Conservation (phyloP, 2,888 invertebrate genomes). For the Cenopis cana region DNA sequence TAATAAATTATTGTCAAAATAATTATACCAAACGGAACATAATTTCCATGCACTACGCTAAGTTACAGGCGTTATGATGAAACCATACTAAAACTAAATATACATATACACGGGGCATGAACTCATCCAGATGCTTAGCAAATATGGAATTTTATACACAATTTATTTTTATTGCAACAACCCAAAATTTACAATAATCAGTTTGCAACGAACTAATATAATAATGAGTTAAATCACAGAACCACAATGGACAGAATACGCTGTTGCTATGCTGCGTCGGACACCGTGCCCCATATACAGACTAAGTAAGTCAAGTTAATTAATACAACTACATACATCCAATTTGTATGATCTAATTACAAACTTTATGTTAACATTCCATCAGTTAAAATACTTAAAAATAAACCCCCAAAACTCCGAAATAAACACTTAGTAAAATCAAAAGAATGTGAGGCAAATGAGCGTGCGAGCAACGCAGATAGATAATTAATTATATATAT, state of each 20-base stretch:
- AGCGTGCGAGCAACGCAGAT: constrained; percentile 34
- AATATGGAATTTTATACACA: constrained; percentile 69
- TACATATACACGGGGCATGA: constrained; percentile 67
- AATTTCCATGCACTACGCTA: constrained; percentile 36
- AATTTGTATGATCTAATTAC: constrained; percentile 47
- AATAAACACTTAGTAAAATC: constrained; percentile 54
- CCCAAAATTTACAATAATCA: constrained; percentile 76
- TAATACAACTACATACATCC: constrained; percentile 65
- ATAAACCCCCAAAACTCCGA: constrained; percentile 70
- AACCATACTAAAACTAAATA: constrained; percentile 64
- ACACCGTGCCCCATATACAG: constrained; percentile 66
- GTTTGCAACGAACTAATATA: constrained; percentile 60
- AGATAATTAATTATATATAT: constrained; percentile 11
- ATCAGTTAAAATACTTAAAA: constrained; percentile 68
- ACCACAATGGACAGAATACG: constrained; percentile 53
- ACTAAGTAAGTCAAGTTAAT: constrained; percentile 57
- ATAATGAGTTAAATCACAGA: constrained; percentile 68
- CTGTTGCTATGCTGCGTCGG: constrained; percentile 43
- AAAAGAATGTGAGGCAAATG: constrained; percentile 47
- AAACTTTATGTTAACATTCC: constrained; percentile 70
- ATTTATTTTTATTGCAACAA: constrained; percentile 79
- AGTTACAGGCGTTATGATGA: constrained; percentile 52
- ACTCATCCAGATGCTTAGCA: constrained; percentile 61
- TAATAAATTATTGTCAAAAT: constrained; percentile 53
- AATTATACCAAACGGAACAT: constrained; percentile 38